phyloP scores from a whole-genome alignment of 2,113 vertebrate genomes.

The Pungitius pungitius region DNA sequence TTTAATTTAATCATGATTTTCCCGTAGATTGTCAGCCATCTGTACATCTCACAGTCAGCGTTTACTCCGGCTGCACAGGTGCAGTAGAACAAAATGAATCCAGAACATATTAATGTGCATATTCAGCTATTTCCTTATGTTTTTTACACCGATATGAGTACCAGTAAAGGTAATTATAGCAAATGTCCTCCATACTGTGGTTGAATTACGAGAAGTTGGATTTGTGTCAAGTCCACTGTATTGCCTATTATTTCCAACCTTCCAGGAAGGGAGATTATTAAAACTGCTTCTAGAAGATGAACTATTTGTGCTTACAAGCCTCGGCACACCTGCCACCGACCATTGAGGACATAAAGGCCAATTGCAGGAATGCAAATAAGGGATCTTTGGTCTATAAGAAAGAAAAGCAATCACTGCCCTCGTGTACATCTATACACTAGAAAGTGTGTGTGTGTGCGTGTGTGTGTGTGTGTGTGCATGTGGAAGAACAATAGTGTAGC shows the following conservation, averaged over 20 bases:
- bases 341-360: constrained; percentile 31
- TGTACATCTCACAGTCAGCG: constrained; percentile 27
- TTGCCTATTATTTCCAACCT: not conserved
- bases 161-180: constrained; percentile 22
- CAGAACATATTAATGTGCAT: constrained; percentile 18
- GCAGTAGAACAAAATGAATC: not conserved
- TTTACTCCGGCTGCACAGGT: constrained; percentile 10
- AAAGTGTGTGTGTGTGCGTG: constrained; percentile 13
- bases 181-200: constrained; percentile 34
- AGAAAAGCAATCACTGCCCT: constrained; percentile 27
- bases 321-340: constrained; percentile 25
- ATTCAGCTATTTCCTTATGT: constrained; percentile 22
- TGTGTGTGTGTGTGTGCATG: not conserved
- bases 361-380: constrained; percentile 34
- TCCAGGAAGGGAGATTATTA: constrained; percentile 29
- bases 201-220: constrained; percentile 11
- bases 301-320: constrained; percentile 45
- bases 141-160: not conserved
- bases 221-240: constrained; percentile 17
- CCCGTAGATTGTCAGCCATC: constrained; percentile 8
- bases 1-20: constrained; percentile 24
- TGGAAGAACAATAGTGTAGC: constrained; percentile 18
- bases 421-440: constrained; percentile 7
- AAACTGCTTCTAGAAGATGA: constrained; percentile 38
- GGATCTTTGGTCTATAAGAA: constrained; percentile 37